Percentiles rank a stretch among this genome's conserved stretches.
Evolutionary conservation across 2,888 invertebrate species (phyloP).

Genomic region (Acanthosepion pharaonis): DNA sequence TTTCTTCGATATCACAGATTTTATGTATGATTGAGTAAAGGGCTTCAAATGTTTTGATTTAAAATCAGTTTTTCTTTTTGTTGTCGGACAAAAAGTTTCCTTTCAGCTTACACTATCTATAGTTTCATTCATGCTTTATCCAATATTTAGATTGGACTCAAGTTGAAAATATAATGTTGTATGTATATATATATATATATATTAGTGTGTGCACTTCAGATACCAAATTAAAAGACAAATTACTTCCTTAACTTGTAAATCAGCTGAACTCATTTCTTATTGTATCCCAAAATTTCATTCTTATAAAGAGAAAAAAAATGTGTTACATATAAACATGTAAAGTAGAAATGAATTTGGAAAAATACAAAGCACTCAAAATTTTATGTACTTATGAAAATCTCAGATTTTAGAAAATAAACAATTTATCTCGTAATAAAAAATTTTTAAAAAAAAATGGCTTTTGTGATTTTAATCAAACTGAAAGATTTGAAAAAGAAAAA

Average conservation of each 20-base stretch:
- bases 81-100: neutral
- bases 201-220: neutral
- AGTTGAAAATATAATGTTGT: neutral
- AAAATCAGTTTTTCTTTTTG: neutral
- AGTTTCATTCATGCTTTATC: neutral
- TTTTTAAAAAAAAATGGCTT: neutral
- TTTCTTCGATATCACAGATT: constrained; percentile 11
- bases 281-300: neutral
- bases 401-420: neutral
- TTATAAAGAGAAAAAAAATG: neutral
- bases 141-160: neutral
- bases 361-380: neutral
- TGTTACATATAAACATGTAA: neutral
- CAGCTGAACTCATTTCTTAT: neutral
- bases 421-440: neutral
- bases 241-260: neutral
- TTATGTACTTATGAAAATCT: neutral
- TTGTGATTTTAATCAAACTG: neutral
- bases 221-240: neutral
- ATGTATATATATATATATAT: neutral
- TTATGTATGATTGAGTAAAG: neutral
- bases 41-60: neutral
- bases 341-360: neutral
- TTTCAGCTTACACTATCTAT: neutral
- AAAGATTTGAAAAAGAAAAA: neutral